These are phyloP conservation scores for Pandemis corylana DNA, from an alignment of 2,888 invertebrate genomes.

Conservation along the genomic window DNA sequence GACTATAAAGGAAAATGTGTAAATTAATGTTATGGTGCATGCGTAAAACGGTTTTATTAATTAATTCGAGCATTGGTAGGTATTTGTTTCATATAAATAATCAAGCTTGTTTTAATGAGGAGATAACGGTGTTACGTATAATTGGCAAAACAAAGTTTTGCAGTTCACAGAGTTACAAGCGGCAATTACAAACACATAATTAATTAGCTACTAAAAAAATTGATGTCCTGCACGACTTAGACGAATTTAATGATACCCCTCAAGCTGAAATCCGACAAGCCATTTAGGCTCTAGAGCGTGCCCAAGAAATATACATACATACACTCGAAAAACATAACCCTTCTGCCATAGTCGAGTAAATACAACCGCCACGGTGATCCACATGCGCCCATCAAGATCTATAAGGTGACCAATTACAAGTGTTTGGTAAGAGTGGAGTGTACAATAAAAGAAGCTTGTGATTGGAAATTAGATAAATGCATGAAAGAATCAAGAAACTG, in stretches of 20 bases:
- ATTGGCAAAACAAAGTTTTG: background rate
- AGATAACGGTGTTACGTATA: background rate
- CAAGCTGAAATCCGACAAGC: no score
- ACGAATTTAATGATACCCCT: no score
- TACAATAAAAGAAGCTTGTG: background rate
- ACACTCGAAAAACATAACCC: no score
- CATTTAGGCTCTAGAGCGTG: no score
- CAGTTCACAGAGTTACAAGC: background rate
- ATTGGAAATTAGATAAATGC: no score
- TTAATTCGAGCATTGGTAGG: background rate
- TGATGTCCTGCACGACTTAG: no score
- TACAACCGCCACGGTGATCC: no score
- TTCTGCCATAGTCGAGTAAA: no score
- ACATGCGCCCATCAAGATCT: no score
- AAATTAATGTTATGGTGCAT: background rate
- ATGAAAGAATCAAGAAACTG: no score
- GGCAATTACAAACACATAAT: background rate
- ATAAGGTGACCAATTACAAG: background rate
- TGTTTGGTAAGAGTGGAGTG: background rate
- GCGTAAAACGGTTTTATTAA: slow-evolving; percentile 13
- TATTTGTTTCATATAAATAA: background rate
- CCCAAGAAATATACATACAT: no score
- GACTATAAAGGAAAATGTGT: slow-evolving; percentile 19
- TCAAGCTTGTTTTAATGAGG: background rate
- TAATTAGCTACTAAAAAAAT: no score